These are phyloP conservation scores for Meteorus colon DNA, from an alignment of 2,888 invertebrate species.

Conservation along the genomic window DNA sequence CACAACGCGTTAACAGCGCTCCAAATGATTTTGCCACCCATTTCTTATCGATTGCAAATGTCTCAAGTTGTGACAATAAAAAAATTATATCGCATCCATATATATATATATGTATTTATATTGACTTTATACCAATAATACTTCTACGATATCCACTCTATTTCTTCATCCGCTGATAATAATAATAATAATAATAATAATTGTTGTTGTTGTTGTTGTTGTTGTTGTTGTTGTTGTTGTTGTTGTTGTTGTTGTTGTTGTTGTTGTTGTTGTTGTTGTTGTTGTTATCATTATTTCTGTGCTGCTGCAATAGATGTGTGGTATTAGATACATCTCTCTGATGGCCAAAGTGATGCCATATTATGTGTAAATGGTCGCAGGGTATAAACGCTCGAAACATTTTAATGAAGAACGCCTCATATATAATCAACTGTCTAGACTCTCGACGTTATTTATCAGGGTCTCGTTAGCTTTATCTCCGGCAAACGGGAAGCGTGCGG, in stretches of 20 bases:
- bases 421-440: slow-evolving; percentile 70
- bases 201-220: too few species aligned
- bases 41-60: neutral
- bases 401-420: slow-evolving; percentile 63
- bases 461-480: slow-evolving; percentile 70
- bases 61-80: neutral
- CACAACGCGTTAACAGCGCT: neutral
- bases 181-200: too few species aligned
- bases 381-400: slow-evolving; percentile 43
- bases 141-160: neutral
- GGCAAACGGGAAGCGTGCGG: slow-evolving; percentile 66
- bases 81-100: neutral
- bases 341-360: slow-evolving; percentile 1
- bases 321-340: neutral
- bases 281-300: too few species aligned
- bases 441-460: slow-evolving; percentile 68
- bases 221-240: too few species aligned
- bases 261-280: too few species aligned
- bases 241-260: too few species aligned
- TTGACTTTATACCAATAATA: neutral
- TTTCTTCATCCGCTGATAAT: neutral
- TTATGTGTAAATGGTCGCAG: slow-evolving; percentile 28
- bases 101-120: neutral
- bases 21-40: neutral
- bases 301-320: neutral